phyloP scores from a whole-genome alignment of 2,113 vertebrate species.

The Lophius piscatorius region DNA sequence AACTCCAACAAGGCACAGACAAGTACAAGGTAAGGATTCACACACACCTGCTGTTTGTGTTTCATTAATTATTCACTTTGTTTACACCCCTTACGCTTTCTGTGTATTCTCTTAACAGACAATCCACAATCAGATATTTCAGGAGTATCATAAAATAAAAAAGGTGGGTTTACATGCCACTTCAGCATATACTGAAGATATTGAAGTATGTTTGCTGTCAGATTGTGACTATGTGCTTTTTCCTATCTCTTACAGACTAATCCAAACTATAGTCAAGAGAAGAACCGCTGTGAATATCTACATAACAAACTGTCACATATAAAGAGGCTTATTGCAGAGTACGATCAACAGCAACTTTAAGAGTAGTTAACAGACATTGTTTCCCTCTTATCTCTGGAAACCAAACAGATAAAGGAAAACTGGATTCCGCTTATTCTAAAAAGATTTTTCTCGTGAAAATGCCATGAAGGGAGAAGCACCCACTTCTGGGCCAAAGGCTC shows the following conservation, averaged over 20 bases:
- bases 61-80: not conserved
- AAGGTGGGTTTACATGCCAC: conserved; percentile 79
- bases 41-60: too few species aligned
- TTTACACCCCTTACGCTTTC: not conserved
- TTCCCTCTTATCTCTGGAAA: conserved; percentile 66
- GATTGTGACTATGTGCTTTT: conserved; percentile 18
- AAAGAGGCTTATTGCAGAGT: conserved; percentile 96
- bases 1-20: conserved; percentile 90
- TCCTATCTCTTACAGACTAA: conserved; percentile 85
- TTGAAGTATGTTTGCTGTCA: not conserved
- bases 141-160: conserved; percentile 98
- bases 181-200: not conserved
- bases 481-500: conserved; percentile 64
- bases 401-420: conserved; percentile 64
- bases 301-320: conserved; percentile 99
- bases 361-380: conserved; percentile 67
- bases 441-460: conserved; percentile 66
- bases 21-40: conserved; percentile 88
- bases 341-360: conserved; percentile 93
- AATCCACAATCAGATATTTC: conserved; percentile 96
- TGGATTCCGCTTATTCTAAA: conserved; percentile 68
- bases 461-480: conserved; percentile 70
- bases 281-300: conserved; percentile 97
- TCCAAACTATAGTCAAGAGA: conserved; percentile 96
- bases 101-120: conserved; percentile 78